These are phyloP conservation scores for Xiphorhynchus elegans DNA, from an alignment of 2,113 vertebrate genomes.

Conservation along the genomic window DNA sequence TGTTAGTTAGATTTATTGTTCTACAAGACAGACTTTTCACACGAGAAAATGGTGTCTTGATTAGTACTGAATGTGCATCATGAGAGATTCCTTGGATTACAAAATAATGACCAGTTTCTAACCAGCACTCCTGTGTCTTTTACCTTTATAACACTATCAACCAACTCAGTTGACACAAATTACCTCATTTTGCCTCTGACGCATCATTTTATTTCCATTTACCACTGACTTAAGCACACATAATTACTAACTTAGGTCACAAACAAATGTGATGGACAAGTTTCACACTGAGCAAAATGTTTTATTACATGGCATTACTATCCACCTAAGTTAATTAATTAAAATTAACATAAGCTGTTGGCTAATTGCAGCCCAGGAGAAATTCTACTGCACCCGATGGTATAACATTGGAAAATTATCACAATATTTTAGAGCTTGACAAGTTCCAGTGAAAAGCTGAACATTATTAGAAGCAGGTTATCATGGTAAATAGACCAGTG, in stretches of 20 bases:
- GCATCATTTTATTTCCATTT: slow-evolving; percentile 67
- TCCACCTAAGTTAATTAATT: slow-evolving; percentile 66
- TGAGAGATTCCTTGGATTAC: slow-evolving; percentile 57
- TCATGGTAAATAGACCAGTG: not conserved
- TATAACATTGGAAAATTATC: slow-evolving; percentile 58
- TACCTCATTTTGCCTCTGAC: slow-evolving; percentile 59
- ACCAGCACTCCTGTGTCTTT: slow-evolving; percentile 53
- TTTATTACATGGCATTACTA: slow-evolving; percentile 60
- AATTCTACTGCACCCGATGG: slow-evolving; percentile 65
- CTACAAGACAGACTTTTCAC: slow-evolving; percentile 10
- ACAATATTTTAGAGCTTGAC: slow-evolving; percentile 68
- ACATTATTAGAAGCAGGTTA: slow-evolving; percentile 15
- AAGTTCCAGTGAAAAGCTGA: slow-evolving; percentile 54
- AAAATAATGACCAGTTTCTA: slow-evolving; percentile 67
- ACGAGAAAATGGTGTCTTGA: slow-evolving; percentile 22
- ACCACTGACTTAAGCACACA: slow-evolving; percentile 63
- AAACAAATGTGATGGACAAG: slow-evolving; percentile 66
- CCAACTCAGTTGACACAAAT: slow-evolving; percentile 61
- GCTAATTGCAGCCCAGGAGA: slow-evolving; percentile 70
- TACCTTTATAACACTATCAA: slow-evolving; percentile 67
- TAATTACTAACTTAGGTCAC: slow-evolving; percentile 69
- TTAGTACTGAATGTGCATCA: slow-evolving; percentile 60
- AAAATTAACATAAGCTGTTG: slow-evolving; percentile 72
- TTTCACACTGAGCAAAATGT: slow-evolving; percentile 67
- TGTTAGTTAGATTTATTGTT: slow-evolving; percentile 32